Evolutionary conservation across 2,797 vertebrate species (phyloP).

Genomic region (Mustela erminea): DNA sequence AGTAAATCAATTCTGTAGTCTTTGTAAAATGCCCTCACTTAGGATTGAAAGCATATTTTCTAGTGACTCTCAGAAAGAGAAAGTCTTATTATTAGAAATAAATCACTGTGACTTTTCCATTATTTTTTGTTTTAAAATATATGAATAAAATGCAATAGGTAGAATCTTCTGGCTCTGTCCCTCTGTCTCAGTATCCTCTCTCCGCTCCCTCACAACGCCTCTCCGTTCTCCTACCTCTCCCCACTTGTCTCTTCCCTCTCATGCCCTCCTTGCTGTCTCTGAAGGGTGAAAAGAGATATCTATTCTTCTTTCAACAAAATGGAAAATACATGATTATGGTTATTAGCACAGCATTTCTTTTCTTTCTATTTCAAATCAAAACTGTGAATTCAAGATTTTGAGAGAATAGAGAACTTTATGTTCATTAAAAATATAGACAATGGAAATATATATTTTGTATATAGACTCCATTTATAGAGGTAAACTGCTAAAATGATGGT

Average conservation of each 20-base stretch:
- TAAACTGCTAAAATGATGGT: neutral
- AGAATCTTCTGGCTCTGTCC: neutral
- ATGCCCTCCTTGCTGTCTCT: neutral
- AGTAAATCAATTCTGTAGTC: conserved; percentile 24
- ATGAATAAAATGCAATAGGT: neutral
- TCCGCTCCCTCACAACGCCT: fast-evolving
- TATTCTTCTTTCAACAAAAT: neutral
- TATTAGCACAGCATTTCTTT: neutral
- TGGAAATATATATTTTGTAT: neutral
- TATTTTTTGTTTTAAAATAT: conserved; percentile 54
- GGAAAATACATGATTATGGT: neutral
- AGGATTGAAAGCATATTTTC: conserved; percentile 22
- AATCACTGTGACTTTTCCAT: neutral
- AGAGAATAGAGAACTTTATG: neutral
- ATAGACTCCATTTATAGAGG: neutral
- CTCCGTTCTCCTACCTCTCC: neutral
- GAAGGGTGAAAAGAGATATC: neutral
- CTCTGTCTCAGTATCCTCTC: neutral
- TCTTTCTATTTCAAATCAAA: conserved; percentile 1
- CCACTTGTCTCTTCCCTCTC: neutral
- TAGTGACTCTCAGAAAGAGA: conserved; percentile 10
- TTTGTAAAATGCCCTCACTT: conserved; percentile 63
- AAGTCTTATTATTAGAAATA: conserved; percentile 49
- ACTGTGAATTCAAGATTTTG: neutral
- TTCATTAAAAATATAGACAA: neutral